A percentile compares a stretch with the other conserved stretches of the same genome.
Evolutionary conservation across 2,797 vertebrate genomes (phyloP).

Genomic region (Hypotaenidia okinawae): DNA sequence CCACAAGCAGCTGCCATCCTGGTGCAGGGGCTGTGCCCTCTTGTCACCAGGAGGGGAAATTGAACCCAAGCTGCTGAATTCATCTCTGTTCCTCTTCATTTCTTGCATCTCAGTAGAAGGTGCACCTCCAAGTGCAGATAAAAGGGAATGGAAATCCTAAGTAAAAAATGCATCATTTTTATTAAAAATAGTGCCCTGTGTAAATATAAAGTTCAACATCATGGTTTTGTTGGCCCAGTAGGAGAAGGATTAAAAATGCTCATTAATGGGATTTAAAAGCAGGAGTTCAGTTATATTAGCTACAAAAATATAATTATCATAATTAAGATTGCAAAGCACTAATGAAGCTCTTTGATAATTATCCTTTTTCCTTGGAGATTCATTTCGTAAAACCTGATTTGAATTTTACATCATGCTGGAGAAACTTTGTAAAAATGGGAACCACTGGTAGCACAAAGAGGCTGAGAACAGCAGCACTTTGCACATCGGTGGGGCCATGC

Average conservation of each 20-base stretch:
- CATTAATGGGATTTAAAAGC: constrained; percentile 67
- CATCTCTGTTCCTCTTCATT: background rate
- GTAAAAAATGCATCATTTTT: constrained; percentile 1
- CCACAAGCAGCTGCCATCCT: background rate
- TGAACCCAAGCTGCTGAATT: background rate
- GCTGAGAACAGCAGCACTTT: background rate
- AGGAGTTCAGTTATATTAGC: constrained; percentile 64
- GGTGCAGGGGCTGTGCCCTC: background rate
- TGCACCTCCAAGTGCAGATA: background rate
- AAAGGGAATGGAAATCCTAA: constrained; percentile 7
- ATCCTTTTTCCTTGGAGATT: constrained; percentile 63
- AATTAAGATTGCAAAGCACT: constrained; percentile 72
- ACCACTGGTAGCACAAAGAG: background rate
- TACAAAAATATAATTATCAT: constrained; percentile 73
- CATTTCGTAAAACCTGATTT: constrained; percentile 52
- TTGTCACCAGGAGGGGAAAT: background rate
- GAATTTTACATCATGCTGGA: constrained; percentile 35
- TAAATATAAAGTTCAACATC: constrained; percentile 51
- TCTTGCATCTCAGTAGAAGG: background rate
- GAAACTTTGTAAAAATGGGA: constrained; percentile 22
- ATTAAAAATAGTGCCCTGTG: constrained; percentile 16
- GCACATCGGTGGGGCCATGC: accelerated
- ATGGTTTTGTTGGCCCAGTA: constrained; percentile 53
- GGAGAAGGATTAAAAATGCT: constrained; percentile 59
- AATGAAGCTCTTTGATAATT: constrained; percentile 69